phyloP scores from a whole-genome alignment of 2,797 vertebrate genomes.

The Gymnothorax reevesii region DNA sequence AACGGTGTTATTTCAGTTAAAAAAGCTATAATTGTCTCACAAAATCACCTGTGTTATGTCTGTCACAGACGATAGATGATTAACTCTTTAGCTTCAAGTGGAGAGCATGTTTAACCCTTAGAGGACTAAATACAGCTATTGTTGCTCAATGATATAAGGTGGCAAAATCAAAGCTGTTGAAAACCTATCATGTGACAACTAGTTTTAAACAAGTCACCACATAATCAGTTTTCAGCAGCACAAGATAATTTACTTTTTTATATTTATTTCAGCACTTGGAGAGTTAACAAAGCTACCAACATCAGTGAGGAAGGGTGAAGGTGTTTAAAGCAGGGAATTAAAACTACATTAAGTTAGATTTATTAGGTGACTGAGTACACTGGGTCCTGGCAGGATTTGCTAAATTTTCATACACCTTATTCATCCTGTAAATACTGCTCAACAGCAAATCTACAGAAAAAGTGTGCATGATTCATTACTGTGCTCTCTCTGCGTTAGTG shows the following conservation, averaged over 20 bases:
- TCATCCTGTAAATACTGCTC: neutral
- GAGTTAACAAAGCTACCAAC: too few relatives aligned
- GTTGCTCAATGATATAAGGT: too few relatives aligned
- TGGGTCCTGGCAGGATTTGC: neutral
- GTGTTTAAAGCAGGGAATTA: neutral
- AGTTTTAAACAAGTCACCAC: too few relatives aligned
- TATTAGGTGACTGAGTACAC: neutral
- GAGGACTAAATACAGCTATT: too few relatives aligned
- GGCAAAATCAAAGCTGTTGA: too few relatives aligned
- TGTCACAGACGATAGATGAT: neutral
- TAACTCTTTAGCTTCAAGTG: neutral
- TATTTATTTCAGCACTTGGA: too few relatives aligned
- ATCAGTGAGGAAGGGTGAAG: neutral
- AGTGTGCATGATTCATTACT: neutral
- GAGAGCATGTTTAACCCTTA: neutral
- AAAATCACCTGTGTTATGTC: neutral
- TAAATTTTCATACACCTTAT: neutral
- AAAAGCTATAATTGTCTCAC: neutral
- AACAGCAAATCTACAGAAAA: neutral
- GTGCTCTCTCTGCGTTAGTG: neutral
- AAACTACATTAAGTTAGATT: neutral
- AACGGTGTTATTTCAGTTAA: neutral
- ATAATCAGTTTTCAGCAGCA: too few relatives aligned
- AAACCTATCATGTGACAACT: too few relatives aligned
- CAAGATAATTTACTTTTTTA: too few relatives aligned